Base-by-base conservation (phyloP, 2,797 vertebrate species). In the Philypnodon macrostomus region DNA sequence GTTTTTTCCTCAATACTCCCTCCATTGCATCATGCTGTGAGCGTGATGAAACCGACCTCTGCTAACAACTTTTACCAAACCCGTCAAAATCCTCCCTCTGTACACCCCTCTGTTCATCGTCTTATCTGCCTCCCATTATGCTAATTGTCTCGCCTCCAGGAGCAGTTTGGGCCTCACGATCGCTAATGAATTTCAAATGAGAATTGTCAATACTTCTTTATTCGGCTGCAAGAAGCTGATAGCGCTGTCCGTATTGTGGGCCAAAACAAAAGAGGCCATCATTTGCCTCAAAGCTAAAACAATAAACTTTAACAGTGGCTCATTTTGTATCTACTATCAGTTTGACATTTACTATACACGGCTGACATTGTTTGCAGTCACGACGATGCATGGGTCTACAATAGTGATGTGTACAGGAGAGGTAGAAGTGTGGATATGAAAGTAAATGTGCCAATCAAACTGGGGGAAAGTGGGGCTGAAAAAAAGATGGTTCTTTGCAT, bases 141-240 rank as follows among this genome's bases (percentile, higher is more conserved):
- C 30, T 51, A 26, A 48, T 52, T 57, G 15, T 29, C 63, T 51
- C 47, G 65, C 53, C 53, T 56, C 49, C 55, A 69, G 69, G 41
- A 40, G 47, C 4, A 27, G 41, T 47, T 45, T 46, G 47, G 29
- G 16, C 48, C 47, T 53, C 11, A 59, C 58, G 58, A 66, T 68
- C 58, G 61, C 60, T 11, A 58, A 75, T 80, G 49, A 53, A 70
- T 81, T 73, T 73, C 63, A 82, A 79, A 70, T 73, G 57, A 68
- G 59, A 34, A 2, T 31, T 18, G 53, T 55, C 62, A 70, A 54
- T 56, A 55, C 40, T 39, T n/a, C 41, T 31, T 19, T 32, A 45
- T 33, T 51, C 41, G 42, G 19, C 72, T 73, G 65, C 47, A 47
- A 48, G 36, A 30, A 37, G 41, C 18, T 34, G 58, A 83, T 75